These are phyloP conservation scores for Furcifer pardalis DNA, from an alignment of 2,797 vertebrate genomes.

Conservation along the genomic window DNA sequence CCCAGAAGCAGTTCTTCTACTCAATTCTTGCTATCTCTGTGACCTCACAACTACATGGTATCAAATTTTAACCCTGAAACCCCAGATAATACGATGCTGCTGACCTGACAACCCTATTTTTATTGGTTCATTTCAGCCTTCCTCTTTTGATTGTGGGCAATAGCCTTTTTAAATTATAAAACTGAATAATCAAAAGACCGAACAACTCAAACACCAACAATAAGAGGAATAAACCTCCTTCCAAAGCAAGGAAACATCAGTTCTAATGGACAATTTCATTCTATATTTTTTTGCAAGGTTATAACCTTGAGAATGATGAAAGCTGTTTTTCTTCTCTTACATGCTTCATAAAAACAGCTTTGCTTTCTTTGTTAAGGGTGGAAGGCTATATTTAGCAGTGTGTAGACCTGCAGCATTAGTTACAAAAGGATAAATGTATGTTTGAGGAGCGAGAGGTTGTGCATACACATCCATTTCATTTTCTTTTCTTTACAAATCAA, in stretches of 20 bases:
- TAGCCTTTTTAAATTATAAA: not conserved
- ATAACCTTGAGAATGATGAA: slow-evolving; percentile 9
- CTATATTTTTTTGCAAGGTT: slow-evolving; percentile 1
- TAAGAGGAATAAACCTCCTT: not conserved
- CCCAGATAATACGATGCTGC: no score
- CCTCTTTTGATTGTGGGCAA: not conserved
- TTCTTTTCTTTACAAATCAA: not conserved
- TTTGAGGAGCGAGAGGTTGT: not conserved
- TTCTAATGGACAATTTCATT: slow-evolving; percentile 2
- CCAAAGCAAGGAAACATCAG: not conserved
- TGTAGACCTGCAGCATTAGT: not conserved
- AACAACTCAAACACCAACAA: not conserved
- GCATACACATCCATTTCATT: not conserved
- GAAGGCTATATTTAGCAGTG: not conserved
- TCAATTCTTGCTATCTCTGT: no score
- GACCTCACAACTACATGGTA: no score
- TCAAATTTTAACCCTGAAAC: no score
- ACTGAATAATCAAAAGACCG: not conserved
- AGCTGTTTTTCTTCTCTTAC: slow-evolving; percentile 1
- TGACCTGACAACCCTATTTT: no score
- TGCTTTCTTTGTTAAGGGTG: not conserved
- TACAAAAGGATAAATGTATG: not conserved
- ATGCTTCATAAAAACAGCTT: not conserved
- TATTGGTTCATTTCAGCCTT: not conserved
- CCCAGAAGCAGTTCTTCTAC: no score